phyloP scores from a whole-genome alignment of 2,888 invertebrate genomes.

The Tillus elongatus region DNA sequence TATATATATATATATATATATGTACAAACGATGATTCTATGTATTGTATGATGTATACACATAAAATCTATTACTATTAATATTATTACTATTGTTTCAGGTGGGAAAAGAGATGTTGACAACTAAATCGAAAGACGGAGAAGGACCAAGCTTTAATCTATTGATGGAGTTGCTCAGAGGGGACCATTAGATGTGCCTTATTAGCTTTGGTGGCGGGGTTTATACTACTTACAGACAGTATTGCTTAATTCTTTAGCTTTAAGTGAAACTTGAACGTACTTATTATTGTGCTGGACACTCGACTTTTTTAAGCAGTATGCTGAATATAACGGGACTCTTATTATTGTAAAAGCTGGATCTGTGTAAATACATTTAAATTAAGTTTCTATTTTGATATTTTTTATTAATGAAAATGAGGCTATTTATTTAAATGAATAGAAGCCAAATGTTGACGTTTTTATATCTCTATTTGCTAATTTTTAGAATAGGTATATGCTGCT shows the following conservation, averaged over 20 bases:
- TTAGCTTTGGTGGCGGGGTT: slow-evolving; percentile 40
- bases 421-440: slow-evolving; percentile 16
- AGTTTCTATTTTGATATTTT: slow-evolving; percentile 36
- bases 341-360: slow-evolving; percentile 11
- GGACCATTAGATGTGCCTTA: slow-evolving; percentile 61
- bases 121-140: slow-evolving; percentile 79
- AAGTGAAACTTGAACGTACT: slow-evolving; percentile 38
- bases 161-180: slow-evolving; percentile 92
- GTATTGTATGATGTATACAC: too few species aligned
- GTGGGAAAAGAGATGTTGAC: slow-evolving; percentile 89
- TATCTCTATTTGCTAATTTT: slow-evolving; percentile 1
- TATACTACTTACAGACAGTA: slow-evolving; percentile 40
- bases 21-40: too few species aligned
- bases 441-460: slow-evolving; percentile 14
- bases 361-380: slow-evolving; percentile 27
- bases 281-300: slow-evolving; percentile 32
- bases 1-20: too few species aligned
- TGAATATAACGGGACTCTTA: slow-evolving; percentile 5
- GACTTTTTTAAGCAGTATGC: slow-evolving; percentile 12
- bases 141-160: slow-evolving; percentile 85
- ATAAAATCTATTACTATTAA: too few species aligned
- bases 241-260: slow-evolving; percentile 37
- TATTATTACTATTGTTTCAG: slow-evolving; percentile 41
- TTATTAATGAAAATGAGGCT: slow-evolving; percentile 25
- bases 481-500: not conserved